Evolutionary conservation across 2,113 vertebrate genomes (phyloP), one percentile per base, ranked within the genome.

Genomic region (rabbit (Oryctolagus cuniculus)): DNA sequence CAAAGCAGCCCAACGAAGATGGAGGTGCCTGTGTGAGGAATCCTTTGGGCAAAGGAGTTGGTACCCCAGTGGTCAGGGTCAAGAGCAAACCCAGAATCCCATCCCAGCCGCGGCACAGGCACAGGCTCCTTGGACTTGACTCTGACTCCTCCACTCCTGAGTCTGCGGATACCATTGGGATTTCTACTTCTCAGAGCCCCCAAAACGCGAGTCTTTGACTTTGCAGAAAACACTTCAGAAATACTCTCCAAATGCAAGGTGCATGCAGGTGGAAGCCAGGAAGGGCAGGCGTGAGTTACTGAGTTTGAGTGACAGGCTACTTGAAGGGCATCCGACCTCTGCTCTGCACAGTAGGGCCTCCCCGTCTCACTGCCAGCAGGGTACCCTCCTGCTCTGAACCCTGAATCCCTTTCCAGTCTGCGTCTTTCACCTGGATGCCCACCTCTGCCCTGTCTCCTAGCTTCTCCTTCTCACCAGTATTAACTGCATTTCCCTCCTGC

Each of bases 371-470:
- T 31, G 77, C 19, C 31, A 17, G 31, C 3, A 55, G 16, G 31
- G 12, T 21, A 19, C 4, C 53, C 12, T 34, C 53, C 69, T 93
- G 4, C 27, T 16, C 75, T 64, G 55, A 70, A 27, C 24, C 34
- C 77, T 22, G 13, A 1, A 24, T n/a, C 64, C 70, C 22, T 36
- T 77, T 55, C 70, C n/a, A 16, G 17, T 36, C 21, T 72, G 7
- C 1, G 2, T 13, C 38, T 38, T 70, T 70, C 44, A 27, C 24
- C 3, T 0, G 10, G 44, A 27, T 0, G 2, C 38, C 75, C 27
- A 29, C 11, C 53, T 10, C 16, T 5, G 27, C 10, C 7, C 66
- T 8, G 51, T 27, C 67, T 49, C 53, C 55, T 3, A 13, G 31
- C 17, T 25, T 22, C 21, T 16, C 21, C 36, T 87, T 67, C 49